Percentiles rank a stretch among this genome's conserved stretches.
Conservation (phyloP, 2,113 vertebrate species). For the Rana temporaria region DNA sequence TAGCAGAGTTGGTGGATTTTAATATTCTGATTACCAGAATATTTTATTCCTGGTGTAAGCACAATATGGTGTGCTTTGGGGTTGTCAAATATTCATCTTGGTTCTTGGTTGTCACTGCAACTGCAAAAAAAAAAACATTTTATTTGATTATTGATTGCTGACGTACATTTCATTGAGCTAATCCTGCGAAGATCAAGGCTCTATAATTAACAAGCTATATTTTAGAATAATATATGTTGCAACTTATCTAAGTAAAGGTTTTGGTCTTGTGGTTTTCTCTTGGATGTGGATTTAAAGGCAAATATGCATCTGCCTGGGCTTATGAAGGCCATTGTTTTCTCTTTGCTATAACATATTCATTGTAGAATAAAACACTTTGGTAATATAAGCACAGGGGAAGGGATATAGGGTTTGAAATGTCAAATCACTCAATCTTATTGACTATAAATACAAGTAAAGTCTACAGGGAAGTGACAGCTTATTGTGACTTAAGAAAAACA, state of each 20-base stretch:
- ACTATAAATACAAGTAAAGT: slow-evolving; percentile 17
- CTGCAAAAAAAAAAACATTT: too few relatives aligned
- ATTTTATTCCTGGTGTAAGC: too few relatives aligned
- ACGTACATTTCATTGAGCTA: too few relatives aligned
- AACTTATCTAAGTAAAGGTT: neutral
- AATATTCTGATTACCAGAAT: too few relatives aligned
- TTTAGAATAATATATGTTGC: too few relatives aligned
- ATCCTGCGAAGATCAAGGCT: too few relatives aligned
- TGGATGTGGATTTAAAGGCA: neutral
- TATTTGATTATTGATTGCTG: too few relatives aligned
- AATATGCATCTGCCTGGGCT: neutral
- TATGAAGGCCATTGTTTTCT: neutral
- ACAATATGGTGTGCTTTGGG: too few relatives aligned
- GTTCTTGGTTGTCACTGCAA: too few relatives aligned
- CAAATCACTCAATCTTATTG: slow-evolving; percentile 29
- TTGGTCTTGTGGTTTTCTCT: neutral
- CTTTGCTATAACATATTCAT: slow-evolving; percentile 19
- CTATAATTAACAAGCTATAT: too few relatives aligned
- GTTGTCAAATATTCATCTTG: too few relatives aligned
- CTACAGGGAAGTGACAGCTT: slow-evolving; percentile 10
- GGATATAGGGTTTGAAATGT: slow-evolving; percentile 12
- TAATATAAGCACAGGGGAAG: slow-evolving; percentile 5
- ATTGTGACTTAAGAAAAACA: neutral
- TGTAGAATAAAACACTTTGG: slow-evolving; percentile 2
- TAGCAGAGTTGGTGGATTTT: too few relatives aligned